Evolutionary conservation across 2,797 vertebrate genomes (phyloP).

Genomic region (Alca torda): DNA sequence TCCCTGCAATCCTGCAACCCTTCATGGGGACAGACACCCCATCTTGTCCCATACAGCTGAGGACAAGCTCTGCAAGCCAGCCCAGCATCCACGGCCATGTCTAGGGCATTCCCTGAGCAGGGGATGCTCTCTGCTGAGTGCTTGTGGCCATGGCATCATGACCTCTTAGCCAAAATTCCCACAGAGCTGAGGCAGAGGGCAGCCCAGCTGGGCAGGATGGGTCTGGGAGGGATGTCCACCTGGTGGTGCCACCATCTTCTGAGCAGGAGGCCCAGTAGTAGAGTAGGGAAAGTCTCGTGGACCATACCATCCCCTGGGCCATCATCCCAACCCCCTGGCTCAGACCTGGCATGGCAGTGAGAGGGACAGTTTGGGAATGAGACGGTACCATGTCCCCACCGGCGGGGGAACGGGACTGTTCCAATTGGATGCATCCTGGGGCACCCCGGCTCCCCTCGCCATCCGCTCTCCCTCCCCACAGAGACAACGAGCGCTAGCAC

Average conservation of each 20-base stretch:
- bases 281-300: not conserved
- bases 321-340: not conserved
- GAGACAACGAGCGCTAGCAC: slow-evolving; percentile 80
- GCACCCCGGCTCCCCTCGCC: not conserved
- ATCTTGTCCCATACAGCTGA: not conserved
- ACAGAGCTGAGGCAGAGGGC: not conserved
- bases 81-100: not conserved
- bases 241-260: not conserved
- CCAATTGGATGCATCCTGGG: rapidly evolving
- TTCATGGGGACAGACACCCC: not conserved
- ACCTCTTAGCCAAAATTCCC: not conserved
- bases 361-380: rapidly evolving
- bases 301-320: not conserved
- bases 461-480: slow-evolving; percentile 21
- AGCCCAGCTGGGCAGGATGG: not conserved
- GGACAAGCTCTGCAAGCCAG: not conserved
- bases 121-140: not conserved
- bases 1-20: not conserved
- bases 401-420: not conserved
- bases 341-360: not conserved
- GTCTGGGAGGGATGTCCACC: not conserved
- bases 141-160: too few species aligned
- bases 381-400: rapidly evolving
- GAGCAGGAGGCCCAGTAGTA: not conserved
- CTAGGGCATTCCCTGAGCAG: rapidly evolving